Conservation (phyloP, 2,797 vertebrate species). For the Coendou prehensilis region DNA sequence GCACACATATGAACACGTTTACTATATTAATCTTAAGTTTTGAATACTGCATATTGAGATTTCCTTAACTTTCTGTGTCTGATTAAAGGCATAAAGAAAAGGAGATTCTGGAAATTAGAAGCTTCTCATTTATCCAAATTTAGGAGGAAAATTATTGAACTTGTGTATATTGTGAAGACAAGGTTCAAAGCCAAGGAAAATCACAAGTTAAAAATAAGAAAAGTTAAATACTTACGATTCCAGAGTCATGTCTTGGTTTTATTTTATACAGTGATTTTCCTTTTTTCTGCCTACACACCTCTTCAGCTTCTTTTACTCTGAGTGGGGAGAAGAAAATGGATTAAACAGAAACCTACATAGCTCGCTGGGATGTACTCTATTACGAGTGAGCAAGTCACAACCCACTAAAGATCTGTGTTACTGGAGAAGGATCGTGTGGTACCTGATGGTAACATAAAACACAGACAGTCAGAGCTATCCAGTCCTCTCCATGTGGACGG, state of each 20-base stretch:
- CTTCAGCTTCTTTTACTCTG: constrained; percentile 96
- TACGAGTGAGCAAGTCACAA: not conserved
- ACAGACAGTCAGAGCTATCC: not conserved
- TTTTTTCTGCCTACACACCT: constrained; percentile 95
- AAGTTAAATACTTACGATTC: constrained; percentile 93
- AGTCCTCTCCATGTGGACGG: not conserved
- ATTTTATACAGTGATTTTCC: constrained; percentile 96
- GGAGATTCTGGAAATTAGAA: not conserved
- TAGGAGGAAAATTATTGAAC: constrained; percentile 29
- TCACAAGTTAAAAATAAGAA: not conserved
- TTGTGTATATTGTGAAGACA: not conserved
- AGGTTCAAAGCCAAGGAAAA: constrained; percentile 49
- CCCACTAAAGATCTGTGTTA: not conserved
- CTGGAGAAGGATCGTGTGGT: not conserved
- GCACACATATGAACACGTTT: not conserved
- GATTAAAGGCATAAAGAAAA: not conserved
- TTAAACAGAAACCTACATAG: not conserved
- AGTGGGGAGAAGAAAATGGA: constrained; percentile 65
- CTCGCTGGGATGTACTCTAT: not conserved
- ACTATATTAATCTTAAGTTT: not conserved
- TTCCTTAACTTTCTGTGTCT: not conserved
- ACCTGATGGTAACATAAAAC: not conserved
- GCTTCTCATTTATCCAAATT: not conserved
- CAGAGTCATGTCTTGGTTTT: constrained; percentile 96
- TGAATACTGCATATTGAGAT: not conserved